Base-by-base conservation (phyloP, 2,888 invertebrate genomes). In the Scaptomyza caliginosa region DNA sequence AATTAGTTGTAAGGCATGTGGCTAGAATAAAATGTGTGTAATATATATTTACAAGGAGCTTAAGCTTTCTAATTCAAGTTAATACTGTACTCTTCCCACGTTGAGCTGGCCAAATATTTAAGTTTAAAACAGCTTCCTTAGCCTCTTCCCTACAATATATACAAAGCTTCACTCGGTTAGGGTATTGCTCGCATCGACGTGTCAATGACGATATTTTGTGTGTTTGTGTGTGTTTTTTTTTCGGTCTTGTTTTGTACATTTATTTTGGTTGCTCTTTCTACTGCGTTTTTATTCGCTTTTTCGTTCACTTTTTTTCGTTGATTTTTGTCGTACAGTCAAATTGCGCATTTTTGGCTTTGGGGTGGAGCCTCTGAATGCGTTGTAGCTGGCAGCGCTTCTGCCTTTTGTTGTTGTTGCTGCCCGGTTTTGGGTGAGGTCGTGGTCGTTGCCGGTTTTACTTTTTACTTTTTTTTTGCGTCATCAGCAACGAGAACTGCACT, bases 281-380 rank as follows among this genome's bases (percentile, higher is more conserved):
- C 49, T 78, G 85, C 65, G 67, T 87, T 74, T 74, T 75, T 64
- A 67, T 71, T 74, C 74, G 74, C 59, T 77, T 73, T 81, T 85
- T 77, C 69, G 74, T 73, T 68, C 69, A 62, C 54, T 56, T 66
- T 74, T 71, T 81, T 82, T 77, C 67, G 71, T 72, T 67, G 70
- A 60, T 54, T 56, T 67, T 75, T 59, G 65, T 64, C 81, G 86
- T 81, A 74, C 77, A 81, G 84, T 83, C 84, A 86, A 86, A 81
- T 82, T 82, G 81, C 75, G 77, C 81, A 86, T 80, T 86, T 77
- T 82, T 80, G 84, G 86, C 82, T 86, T 86, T 86, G 81, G 81
- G 81, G 86, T 82, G 81, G 86, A 82, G 81, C 81, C 74, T 77
- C 58, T 50, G 51, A 57, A 65, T 81, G 86, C 86, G 83, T 80